Percentiles rank a stretch among this genome's conserved stretches.
Evolutionary conservation across 2,113 vertebrate genomes (phyloP).

Genomic region (Cygnus atratus): DNA sequence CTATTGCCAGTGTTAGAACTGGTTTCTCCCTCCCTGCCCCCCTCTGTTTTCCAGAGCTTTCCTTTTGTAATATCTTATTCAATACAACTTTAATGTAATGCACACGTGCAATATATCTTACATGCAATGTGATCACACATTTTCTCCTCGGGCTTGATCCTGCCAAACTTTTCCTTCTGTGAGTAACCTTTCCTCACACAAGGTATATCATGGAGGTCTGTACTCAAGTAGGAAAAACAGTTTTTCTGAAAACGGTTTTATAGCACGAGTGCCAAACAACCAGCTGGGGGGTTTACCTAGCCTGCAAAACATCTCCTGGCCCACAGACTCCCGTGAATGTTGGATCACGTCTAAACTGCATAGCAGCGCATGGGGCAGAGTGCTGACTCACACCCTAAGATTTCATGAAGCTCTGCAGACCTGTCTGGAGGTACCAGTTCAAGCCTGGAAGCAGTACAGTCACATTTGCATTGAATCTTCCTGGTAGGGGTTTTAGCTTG

Average conservation of each 20-base stretch:
- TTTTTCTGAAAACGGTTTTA: not conserved
- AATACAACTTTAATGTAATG: not conserved
- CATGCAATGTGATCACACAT: not conserved
- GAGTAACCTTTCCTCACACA: not conserved
- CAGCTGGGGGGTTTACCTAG: not conserved
- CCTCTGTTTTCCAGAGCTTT: not conserved
- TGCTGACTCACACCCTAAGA: slow-evolving; percentile 28
- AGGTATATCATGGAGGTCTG: not conserved
- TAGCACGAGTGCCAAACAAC: not conserved
- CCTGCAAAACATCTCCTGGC: not conserved
- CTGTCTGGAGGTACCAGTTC: slow-evolving; percentile 25
- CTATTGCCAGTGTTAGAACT: not conserved
- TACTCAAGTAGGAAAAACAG: not conserved
- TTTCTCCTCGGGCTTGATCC: not conserved
- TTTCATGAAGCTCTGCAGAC: slow-evolving; percentile 10
- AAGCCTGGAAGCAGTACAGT: slow-evolving; percentile 27
- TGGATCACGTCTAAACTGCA: not conserved
- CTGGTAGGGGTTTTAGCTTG: not conserved
- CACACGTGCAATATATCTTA: not conserved
- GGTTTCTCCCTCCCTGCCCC: not conserved
- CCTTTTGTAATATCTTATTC: not conserved
- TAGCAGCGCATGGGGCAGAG: not conserved
- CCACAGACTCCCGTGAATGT: not conserved
- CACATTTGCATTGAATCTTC: slow-evolving; percentile 56
- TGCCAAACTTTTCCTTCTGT: not conserved